phyloP scores from a whole-genome alignment of 2,113 vertebrate genomes.

The Anoura caudifer region DNA sequence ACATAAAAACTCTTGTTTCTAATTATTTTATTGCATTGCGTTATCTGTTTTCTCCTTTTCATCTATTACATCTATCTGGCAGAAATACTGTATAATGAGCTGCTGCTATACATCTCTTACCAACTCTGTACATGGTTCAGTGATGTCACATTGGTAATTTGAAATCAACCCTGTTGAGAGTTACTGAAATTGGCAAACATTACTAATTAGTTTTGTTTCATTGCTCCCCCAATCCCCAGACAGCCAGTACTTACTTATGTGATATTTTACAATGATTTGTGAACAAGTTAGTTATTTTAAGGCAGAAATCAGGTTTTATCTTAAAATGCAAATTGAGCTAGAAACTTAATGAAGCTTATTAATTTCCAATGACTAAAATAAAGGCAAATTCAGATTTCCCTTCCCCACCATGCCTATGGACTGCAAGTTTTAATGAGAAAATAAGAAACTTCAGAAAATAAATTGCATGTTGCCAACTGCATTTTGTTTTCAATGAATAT shows the following conservation, averaged over 20 bases:
- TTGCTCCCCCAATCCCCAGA: neutral
- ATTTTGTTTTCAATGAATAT: neutral
- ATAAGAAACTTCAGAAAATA: neutral
- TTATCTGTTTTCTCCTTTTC: neutral
- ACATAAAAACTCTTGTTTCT: neutral
- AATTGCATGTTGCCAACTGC: neutral
- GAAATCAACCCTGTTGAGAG: neutral
- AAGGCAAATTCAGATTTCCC: neutral
- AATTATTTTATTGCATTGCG: neutral
- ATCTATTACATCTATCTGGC: neutral
- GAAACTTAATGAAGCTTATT: neutral
- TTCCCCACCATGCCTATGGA: neutral
- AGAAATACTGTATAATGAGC: neutral
- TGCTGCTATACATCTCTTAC: neutral
- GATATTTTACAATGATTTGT: neutral
- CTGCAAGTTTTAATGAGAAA: neutral
- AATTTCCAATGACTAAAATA: slow-evolving; percentile 13
- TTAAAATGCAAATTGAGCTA: neutral
- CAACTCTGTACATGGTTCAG: neutral
- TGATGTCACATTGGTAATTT: neutral
- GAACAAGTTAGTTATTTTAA: neutral
- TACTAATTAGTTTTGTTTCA: neutral
- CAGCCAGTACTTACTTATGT: neutral
- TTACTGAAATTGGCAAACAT: neutral
- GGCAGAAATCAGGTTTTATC: neutral